A percentile compares a stretch with the other conserved stretches of the same genome.
These are phyloP conservation scores for Strix uralensis DNA, from an alignment of 2,113 vertebrate genomes.

Conservation along the genomic window DNA sequence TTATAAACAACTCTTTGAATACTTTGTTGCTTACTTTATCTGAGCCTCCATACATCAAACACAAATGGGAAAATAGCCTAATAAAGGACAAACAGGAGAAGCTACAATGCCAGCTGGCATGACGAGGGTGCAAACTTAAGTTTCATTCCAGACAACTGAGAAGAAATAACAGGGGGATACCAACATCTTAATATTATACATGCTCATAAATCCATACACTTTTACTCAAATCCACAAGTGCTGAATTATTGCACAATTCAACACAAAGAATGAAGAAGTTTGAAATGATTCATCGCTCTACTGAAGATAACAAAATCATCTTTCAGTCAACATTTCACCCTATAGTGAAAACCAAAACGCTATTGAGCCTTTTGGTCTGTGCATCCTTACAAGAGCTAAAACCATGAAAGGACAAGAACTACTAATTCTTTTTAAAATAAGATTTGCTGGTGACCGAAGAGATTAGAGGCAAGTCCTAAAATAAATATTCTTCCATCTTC, in stretches of 20 bases:
- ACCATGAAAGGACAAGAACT: neutral
- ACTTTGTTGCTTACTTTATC: neutral
- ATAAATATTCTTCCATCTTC: neutral
- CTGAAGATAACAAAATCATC: neutral
- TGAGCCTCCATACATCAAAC: neutral
- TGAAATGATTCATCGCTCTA: neutral
- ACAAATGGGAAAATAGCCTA: neutral
- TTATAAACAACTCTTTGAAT: neutral
- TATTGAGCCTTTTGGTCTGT: neutral
- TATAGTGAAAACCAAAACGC: rapidly evolving
- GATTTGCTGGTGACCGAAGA: neutral
- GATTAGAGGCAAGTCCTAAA: neutral
- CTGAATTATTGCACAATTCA: neutral
- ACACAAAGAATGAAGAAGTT: neutral
- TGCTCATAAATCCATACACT: neutral
- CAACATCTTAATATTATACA: neutral
- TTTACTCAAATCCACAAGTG: neutral
- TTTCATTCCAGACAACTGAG: neutral
- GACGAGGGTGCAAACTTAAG: neutral
- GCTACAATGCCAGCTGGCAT: neutral
- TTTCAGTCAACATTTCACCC: neutral
- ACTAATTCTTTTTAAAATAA: neutral
- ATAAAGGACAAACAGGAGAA: neutral
- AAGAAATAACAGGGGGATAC: neutral
- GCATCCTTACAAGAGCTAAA: neutral